Percentiles rank a stretch among this genome's conserved stretches.
Conservation (phyloP, 2,797 vertebrate species). For the Mallotus villosus region DNA sequence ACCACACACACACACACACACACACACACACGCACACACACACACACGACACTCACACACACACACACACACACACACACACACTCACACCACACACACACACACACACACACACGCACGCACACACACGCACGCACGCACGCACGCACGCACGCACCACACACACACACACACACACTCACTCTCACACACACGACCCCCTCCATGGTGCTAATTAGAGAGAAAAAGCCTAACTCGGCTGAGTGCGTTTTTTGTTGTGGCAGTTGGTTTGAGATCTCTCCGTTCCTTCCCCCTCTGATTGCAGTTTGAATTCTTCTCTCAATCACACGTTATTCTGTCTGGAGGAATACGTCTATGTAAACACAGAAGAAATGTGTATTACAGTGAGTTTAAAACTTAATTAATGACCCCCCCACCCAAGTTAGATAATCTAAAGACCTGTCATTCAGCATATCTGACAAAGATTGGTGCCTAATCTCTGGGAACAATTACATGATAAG, state of each 20-base stretch:
- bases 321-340: no score
- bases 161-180: not conserved
- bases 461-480: not conserved
- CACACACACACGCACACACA: not conserved
- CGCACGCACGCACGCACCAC: no score
- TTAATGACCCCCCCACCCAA: no score
- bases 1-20: no score
- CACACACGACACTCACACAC: conserved; percentile 1
- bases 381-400: not conserved
- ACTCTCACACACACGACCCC: no score
- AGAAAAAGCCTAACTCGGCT: not conserved
- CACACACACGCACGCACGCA: no score
- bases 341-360: not conserved
- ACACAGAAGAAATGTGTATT: not conserved
- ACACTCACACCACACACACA: no score
- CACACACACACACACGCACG: no score
- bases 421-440: not conserved
- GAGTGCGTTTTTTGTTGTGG: not conserved
- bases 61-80: not conserved
- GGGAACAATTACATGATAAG: not conserved
- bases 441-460: not conserved
- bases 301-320: no score
- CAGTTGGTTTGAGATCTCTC: not conserved
- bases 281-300: not conserved
- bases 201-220: not conserved